Percentiles rank a stretch among this genome's conserved stretches.
Conservation (phyloP, 2,797 vertebrate genomes). For the Megalops cyprinoides region DNA sequence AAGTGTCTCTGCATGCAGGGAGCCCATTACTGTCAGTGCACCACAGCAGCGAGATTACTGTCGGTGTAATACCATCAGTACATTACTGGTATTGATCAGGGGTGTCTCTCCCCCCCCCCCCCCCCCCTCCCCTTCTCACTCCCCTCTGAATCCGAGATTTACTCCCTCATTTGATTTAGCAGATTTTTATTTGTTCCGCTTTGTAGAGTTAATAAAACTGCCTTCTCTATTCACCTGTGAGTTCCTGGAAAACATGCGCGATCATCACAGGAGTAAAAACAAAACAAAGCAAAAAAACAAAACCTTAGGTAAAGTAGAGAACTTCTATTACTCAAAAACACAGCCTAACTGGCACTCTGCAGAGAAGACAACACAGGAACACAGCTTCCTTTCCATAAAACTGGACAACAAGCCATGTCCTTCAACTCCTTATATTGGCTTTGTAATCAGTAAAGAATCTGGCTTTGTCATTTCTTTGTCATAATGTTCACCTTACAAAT, state of each 20-base stretch:
- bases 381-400: too few relatives aligned
- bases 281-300: not conserved
- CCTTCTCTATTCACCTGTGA: not conserved
- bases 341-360: not conserved
- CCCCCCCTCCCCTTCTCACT: not conserved
- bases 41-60: not conserved
- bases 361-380: not conserved
- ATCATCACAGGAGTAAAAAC: not conserved
- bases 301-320: too few relatives aligned
- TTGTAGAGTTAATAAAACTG: not conserved
- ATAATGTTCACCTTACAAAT: not conserved
- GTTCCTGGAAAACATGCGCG: not conserved
- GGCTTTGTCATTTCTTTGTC: not conserved
- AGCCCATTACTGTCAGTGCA: slow-evolving; percentile 19
- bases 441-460: not conserved
- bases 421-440: not conserved
- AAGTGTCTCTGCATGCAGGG: not conserved
- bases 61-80: slow-evolving; percentile 20
- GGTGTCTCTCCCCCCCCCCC: not conserved
- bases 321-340: too few relatives aligned
- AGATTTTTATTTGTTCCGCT: not conserved
- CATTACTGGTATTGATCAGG: slow-evolving; percentile 3
- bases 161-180: not conserved
- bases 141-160: not conserved
- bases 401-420: not conserved